A percentile compares a stretch with the other conserved stretches of the same genome.
phyloP scores from a whole-genome alignment of 2,113 vertebrate genomes.

The Psettodes erumei region DNA sequence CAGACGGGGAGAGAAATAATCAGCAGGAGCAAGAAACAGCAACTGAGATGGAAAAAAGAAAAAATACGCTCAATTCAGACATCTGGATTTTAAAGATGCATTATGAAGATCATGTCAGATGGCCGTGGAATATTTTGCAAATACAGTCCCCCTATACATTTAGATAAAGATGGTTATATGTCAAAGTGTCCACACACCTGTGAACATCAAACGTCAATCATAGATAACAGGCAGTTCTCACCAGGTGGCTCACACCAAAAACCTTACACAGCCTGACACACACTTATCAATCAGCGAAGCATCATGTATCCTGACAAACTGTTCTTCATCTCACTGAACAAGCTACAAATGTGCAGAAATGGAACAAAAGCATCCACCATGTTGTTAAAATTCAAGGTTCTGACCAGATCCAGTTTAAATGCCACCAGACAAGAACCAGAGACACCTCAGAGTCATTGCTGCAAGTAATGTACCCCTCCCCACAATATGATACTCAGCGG shows the following conservation, averaged over 20 bases:
- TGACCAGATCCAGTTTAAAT: constrained; percentile 22
- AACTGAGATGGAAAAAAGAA: background rate
- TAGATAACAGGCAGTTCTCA: background rate
- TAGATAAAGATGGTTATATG: background rate
- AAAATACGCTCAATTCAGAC: background rate
- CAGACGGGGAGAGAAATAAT: background rate
- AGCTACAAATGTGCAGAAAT: background rate
- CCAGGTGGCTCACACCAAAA: background rate
- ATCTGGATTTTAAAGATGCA: background rate
- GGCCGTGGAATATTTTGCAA: no score
- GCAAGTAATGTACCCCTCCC: constrained; percentile 1
- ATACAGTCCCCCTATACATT: constrained; percentile 1
- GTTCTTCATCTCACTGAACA: background rate
- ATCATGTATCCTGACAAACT: background rate
- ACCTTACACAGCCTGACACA: background rate
- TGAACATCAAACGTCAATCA: background rate
- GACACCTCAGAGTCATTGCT: constrained; percentile 16
- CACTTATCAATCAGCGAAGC: background rate
- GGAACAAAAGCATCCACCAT: background rate
- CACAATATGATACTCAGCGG: constrained; percentile 1
- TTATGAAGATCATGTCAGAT: background rate
- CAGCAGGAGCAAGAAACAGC: background rate
- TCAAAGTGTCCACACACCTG: background rate
- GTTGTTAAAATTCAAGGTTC: background rate
- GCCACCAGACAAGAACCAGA: constrained; percentile 1